These are phyloP conservation scores for Chelon auratus DNA, from an alignment of 2,797 vertebrate species.

Conservation along the genomic window DNA sequence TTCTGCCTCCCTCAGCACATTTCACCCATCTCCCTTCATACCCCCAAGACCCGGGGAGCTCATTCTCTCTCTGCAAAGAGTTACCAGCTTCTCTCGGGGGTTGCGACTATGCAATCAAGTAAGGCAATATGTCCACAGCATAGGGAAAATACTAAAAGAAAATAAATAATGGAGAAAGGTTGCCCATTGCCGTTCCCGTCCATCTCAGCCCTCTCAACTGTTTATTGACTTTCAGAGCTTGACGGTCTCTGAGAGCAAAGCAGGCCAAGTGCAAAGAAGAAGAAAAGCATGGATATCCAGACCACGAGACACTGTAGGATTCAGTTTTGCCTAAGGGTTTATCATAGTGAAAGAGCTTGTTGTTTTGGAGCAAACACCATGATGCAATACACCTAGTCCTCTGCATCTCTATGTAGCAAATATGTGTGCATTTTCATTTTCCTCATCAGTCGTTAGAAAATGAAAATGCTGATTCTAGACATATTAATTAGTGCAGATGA, in stretches of 20 bases:
- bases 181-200: neutral
- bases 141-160: conserved; percentile 44
- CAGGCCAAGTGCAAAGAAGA: neutral
- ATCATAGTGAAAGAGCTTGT: too few relatives aligned
- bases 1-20: conserved; percentile 55
- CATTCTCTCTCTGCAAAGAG: conserved; percentile 54
- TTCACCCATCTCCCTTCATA: too few relatives aligned
- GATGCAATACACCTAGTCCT: too few relatives aligned
- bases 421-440: too few relatives aligned
- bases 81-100: conserved; percentile 69
- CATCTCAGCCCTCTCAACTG: conserved; percentile 15
- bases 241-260: neutral
- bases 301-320: neutral
- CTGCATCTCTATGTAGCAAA: too few relatives aligned
- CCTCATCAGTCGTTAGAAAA: too few relatives aligned
- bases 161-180: conserved; percentile 40
- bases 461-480: too few relatives aligned
- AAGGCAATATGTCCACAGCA: conserved; percentile 61
- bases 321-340: neutral
- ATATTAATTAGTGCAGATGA: too few relatives aligned
- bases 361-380: too few relatives aligned
- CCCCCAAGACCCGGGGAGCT: conserved; percentile 37
- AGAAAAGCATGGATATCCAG: conserved; percentile 22
- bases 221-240: conserved; percentile 36
- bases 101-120: conserved; percentile 68